These are phyloP conservation scores for Thomomys bottae DNA, from an alignment of 2,113 vertebrate genomes.

Conservation along the genomic window DNA sequence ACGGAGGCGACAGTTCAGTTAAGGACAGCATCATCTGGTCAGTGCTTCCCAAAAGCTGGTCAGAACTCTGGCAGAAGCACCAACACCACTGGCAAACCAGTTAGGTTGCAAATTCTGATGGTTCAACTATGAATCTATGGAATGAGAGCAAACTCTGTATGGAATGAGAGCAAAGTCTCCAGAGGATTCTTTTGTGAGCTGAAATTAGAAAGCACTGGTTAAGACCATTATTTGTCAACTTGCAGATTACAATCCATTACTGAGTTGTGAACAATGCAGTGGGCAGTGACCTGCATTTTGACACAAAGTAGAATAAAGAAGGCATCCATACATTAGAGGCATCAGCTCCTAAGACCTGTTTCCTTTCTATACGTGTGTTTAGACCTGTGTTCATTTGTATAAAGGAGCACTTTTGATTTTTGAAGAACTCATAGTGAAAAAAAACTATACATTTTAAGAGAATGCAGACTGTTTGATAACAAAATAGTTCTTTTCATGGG, in stretches of 20 bases:
- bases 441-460: slow-evolving; percentile 20
- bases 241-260: slow-evolving; percentile 7
- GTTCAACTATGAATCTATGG: background rate
- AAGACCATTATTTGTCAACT: background rate
- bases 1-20: background rate
- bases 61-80: too few species aligned
- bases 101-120: background rate
- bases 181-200: background rate
- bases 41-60: too few species aligned
- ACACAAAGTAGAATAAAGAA: background rate
- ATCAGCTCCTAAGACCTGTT: too few species aligned
- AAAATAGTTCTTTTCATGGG: slow-evolving; percentile 41
- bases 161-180: background rate
- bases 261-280: slow-evolving; percentile 17
- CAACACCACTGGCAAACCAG: too few species aligned
- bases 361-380: background rate
- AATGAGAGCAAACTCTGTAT: background rate
- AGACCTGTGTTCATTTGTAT: background rate
- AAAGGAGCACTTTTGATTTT: slow-evolving; percentile 31
- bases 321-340: too few species aligned
- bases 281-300: slow-evolving; percentile 26
- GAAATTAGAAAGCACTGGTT: slow-evolving; percentile 36
- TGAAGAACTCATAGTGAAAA: slow-evolving; percentile 6
- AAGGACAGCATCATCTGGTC: too few species aligned
- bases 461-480: slow-evolving; percentile 11